phyloP scores from a whole-genome alignment of 2,888 invertebrate genomes.

The Tipula lateralis region DNA sequence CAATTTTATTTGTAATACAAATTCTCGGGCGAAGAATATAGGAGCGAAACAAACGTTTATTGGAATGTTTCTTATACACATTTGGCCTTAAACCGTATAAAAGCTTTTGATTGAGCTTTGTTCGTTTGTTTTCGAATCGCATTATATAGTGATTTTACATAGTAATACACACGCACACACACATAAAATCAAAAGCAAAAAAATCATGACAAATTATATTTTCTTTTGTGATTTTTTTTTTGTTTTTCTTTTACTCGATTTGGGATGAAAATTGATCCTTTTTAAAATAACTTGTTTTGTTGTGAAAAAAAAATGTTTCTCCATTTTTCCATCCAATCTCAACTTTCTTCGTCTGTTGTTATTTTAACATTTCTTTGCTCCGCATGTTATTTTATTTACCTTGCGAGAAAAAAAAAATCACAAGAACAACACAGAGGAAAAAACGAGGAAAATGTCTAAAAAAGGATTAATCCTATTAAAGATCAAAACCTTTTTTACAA shows the following conservation, averaged over 20 bases:
- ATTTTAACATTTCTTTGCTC: background rate
- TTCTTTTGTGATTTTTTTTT: background rate
- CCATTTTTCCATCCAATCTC: background rate
- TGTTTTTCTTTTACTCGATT: background rate
- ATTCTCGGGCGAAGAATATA: background rate
- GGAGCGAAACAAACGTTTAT: background rate
- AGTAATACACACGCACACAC: background rate
- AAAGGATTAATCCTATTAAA: slow-evolving; percentile 15
- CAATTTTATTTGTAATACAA: background rate
- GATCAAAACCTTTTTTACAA: background rate
- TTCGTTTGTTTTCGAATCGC: background rate
- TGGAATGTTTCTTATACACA: background rate
- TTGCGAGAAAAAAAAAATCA: background rate
- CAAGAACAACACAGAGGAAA: background rate
- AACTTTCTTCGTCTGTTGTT: background rate
- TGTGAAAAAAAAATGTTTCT: background rate
- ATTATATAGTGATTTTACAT: background rate
- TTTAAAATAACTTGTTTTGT: slow-evolving; percentile 19
- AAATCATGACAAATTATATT: slow-evolving; percentile 1
- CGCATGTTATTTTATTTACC: background rate
- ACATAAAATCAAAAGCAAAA: background rate
- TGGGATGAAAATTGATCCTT: slow-evolving; percentile 5
- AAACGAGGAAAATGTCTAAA: background rate
- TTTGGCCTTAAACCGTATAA: background rate
- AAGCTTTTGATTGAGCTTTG: background rate